A percentile compares a stretch with the other conserved stretches of the same genome.
Evolutionary conservation across 2,113 vertebrate genomes (phyloP).

Genomic region (Spea bombifrons): DNA sequence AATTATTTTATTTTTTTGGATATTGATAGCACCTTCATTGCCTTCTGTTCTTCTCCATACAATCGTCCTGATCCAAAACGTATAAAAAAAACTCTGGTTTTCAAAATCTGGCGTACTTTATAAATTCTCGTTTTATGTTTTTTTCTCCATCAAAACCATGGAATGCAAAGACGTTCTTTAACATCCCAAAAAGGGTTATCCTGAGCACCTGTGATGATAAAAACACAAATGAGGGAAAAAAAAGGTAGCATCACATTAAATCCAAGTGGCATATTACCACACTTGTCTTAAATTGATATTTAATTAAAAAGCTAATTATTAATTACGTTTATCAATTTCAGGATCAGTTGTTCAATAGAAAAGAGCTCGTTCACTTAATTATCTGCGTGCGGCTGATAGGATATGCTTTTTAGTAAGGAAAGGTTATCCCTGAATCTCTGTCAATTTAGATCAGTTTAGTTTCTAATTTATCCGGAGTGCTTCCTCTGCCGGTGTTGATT

Average conservation of each 20-base stretch:
- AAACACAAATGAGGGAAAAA: constrained; percentile 41
- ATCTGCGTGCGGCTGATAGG: constrained; percentile 67
- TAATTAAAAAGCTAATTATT: constrained; percentile 87
- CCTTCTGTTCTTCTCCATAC: too few relatives aligned
- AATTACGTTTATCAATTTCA: constrained; percentile 72
- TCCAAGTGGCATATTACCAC: constrained; percentile 62
- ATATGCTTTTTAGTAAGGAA: constrained; percentile 69
- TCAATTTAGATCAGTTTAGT: constrained; percentile 66
- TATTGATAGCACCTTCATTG: too few relatives aligned
- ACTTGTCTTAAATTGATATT: constrained; percentile 72
- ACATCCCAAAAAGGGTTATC: constrained; percentile 49
- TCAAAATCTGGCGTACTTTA: not conserved
- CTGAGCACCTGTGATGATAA: constrained; percentile 25
- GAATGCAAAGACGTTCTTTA: constrained; percentile 13
- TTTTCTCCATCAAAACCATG: not conserved
- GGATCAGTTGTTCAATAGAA: constrained; percentile 73
- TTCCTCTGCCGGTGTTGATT: constrained; percentile 60
- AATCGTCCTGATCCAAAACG: too few relatives aligned
- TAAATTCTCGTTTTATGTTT: not conserved
- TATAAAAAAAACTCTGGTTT: not conserved
- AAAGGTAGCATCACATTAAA: constrained; percentile 59
- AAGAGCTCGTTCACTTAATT: constrained; percentile 75
- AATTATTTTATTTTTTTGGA: too few relatives aligned
- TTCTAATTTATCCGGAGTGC: constrained; percentile 62
- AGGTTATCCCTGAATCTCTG: constrained; percentile 75